phyloP scores from a whole-genome alignment of 2,797 vertebrate species.

The Notamacropus eugenii region DNA sequence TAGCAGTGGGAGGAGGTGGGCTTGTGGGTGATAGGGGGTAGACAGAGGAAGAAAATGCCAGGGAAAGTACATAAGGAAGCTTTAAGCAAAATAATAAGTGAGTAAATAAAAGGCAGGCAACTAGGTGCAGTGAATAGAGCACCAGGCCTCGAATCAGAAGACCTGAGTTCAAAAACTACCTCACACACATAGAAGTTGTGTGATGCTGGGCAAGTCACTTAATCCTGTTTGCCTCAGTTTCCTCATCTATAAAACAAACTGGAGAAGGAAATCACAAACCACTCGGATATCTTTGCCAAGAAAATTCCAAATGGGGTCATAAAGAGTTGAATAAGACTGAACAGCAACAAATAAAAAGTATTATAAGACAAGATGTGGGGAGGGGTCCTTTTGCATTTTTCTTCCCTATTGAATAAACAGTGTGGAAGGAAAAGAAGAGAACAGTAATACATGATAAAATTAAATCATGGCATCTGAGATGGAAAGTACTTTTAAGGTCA shows the following conservation, averaged over 20 bases:
- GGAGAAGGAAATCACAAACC: background rate
- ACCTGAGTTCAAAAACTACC: background rate
- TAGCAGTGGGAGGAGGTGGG: constrained; percentile 62
- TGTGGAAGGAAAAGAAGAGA: background rate
- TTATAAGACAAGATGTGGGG: background rate
- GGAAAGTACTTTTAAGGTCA: background rate
- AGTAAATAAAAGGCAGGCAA: constrained; percentile 50
- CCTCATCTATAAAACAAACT: background rate
- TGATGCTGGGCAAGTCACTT: background rate
- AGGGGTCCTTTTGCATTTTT: background rate
- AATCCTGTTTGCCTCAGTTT: background rate
- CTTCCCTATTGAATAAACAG: background rate
- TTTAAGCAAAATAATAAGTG: constrained; percentile 55
- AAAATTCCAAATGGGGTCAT: background rate
- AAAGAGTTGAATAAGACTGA: background rate
- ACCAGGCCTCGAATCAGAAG: background rate
- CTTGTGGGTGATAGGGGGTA: background rate
- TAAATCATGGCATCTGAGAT: background rate
- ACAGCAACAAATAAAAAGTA: background rate
- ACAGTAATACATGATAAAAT: background rate
- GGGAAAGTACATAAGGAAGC: constrained; percentile 40
- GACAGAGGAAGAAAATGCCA: constrained; percentile 60
- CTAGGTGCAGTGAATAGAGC: background rate
- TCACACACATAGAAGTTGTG: background rate
- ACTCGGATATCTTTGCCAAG: background rate